Percentiles rank a stretch among this genome's conserved stretches.
Conservation (phyloP, 1,140 invertebrate species). For the Cherax destructor region DNA sequence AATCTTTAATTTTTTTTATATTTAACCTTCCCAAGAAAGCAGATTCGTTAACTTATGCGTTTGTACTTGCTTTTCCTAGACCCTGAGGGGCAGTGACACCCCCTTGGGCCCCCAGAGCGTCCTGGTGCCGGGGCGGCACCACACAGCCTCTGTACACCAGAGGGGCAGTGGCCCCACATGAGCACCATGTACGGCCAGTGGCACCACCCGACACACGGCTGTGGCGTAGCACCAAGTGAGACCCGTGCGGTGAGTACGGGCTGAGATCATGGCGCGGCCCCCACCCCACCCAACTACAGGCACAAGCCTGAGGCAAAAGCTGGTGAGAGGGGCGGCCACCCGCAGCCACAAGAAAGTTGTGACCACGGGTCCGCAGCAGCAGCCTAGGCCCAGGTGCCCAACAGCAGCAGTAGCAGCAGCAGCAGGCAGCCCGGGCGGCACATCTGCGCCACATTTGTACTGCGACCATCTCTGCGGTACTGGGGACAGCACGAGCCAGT, state of each 20-base stretch:
- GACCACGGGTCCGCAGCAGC: conserved; percentile 60
- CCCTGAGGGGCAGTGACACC: conserved; percentile 34
- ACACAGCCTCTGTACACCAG: conserved; percentile 60
- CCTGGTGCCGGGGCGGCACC: conserved; percentile 55
- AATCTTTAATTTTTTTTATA: conserved; percentile 66
- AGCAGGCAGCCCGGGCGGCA: conserved; percentile 58
- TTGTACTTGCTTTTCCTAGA: conserved; percentile 68
- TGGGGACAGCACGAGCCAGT: conserved; percentile 62
- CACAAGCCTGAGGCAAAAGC: conserved; percentile 25
- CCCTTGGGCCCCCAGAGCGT: conserved; percentile 63
- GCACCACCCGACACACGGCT: conserved; percentile 65
- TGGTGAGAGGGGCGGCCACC: conserved; percentile 54
- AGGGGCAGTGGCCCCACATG: conserved; percentile 50
- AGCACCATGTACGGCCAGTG: conserved; percentile 67
- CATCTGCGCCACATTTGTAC: conserved; percentile 64
- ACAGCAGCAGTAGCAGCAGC: conserved; percentile 48
- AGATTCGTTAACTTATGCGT: conserved; percentile 68
- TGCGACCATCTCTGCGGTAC: conserved; percentile 60
- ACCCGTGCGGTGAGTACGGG: conserved; percentile 67
- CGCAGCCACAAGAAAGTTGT: conserved; percentile 49
- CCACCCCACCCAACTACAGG: conserved; percentile 39
- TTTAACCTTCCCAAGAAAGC: conserved; percentile 68
- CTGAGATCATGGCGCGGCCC: conserved; percentile 67
- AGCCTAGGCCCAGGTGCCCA: conserved; percentile 59
- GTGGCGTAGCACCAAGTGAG: conserved; percentile 69